These are phyloP conservation scores for Enteromius anoplus DNA, from an alignment of 2,797 vertebrate genomes.

Conservation along the genomic window DNA sequence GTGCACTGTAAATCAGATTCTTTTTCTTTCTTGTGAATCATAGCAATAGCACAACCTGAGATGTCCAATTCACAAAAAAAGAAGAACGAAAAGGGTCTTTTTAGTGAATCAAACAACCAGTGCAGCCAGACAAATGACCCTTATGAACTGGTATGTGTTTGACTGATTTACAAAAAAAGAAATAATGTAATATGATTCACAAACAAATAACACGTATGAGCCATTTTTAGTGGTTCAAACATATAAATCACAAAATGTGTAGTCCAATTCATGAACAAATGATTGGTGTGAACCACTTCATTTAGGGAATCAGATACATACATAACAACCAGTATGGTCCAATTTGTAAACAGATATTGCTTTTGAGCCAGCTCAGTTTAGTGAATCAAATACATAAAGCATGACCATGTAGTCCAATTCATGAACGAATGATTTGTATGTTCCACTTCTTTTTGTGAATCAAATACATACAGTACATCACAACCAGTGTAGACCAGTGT, in stretches of 20 bases:
- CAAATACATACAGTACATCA: not conserved
- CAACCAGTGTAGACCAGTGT: not conserved
- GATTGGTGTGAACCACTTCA: not conserved
- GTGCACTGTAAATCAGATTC: not conserved
- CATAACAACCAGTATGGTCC: not conserved
- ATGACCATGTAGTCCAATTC: not conserved
- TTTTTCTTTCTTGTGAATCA: not conserved
- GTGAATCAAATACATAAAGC: not conserved
- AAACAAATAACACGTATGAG: no score
- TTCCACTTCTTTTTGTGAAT: not conserved
- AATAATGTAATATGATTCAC: not conserved
- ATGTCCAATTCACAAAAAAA: not conserved
- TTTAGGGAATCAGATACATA: not conserved
- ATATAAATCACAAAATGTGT: not conserved
- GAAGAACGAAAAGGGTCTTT: not conserved
- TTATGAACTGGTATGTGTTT: not conserved
- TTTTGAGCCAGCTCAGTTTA: not conserved
- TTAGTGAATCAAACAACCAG: not conserved
- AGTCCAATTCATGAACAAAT: not conserved
- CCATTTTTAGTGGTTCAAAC: not conserved
- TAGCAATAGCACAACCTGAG: not conserved
- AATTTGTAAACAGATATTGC: not conserved
- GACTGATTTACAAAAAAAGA: not conserved
- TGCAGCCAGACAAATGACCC: not conserved
- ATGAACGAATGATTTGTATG: not conserved